Conservation (phyloP, 2,797 vertebrate species). For the Rallus crepitans region DNA sequence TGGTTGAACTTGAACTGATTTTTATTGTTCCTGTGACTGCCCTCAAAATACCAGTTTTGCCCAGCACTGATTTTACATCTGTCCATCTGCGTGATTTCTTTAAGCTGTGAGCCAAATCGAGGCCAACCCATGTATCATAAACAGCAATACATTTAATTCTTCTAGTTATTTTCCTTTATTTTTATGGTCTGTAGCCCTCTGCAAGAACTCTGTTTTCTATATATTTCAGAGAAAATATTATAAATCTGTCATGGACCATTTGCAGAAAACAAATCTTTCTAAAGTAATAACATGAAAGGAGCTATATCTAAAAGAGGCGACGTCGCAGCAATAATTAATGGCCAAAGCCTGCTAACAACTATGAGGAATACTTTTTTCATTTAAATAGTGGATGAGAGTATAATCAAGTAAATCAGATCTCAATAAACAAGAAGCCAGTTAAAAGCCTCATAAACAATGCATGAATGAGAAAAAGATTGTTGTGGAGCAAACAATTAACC, state of each 20-base stretch:
- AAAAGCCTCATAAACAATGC: slow-evolving; percentile 52
- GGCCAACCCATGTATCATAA: not conserved
- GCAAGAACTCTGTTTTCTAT: not conserved
- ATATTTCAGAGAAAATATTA: not conserved
- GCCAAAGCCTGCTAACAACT: not conserved
- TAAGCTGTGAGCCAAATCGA: not conserved
- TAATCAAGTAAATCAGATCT: slow-evolving; percentile 7
- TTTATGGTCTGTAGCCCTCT: not conserved
- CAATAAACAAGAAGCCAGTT: slow-evolving; percentile 1
- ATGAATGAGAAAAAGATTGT: slow-evolving; percentile 37
- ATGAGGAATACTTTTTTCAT: not conserved
- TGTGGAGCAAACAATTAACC: slow-evolving; percentile 6
- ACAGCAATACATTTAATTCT: not conserved
- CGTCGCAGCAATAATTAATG: not conserved
- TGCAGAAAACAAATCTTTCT: not conserved
- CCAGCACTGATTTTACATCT: not conserved
- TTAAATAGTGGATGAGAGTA: not conserved
- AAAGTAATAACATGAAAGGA: not conserved
- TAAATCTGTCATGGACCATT: not conserved
- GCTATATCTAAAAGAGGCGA: not conserved
- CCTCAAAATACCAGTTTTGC: not conserved
- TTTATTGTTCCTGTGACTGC: not conserved
- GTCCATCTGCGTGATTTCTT: not conserved
- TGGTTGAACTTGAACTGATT: not conserved
- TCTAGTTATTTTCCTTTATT: not conserved